Evolutionary conservation across 2,113 vertebrate species (phyloP), one percentile per base, ranked within the genome.

Genomic region (Trogon surrucura): DNA sequence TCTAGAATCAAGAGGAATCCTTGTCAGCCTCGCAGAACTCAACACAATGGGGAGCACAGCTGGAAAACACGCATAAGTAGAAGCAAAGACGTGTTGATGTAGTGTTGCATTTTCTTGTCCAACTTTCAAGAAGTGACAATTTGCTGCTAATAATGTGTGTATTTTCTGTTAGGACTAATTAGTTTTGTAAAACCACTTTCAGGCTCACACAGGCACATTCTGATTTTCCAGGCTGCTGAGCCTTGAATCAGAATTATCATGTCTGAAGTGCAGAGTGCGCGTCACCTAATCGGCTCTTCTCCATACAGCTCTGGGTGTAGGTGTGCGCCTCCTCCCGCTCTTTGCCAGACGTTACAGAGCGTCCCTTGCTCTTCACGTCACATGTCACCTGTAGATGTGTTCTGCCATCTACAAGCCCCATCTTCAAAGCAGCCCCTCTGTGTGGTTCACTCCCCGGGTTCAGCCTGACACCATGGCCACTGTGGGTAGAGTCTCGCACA

Each of bases 261-360:
- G 1, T 67, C 53, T 80, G 0, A 0, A 61, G 32, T 48, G 26
- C 20, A 0, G 0, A 69, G 20, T 1, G 1, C 14, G 1, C 22
- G 11, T 74, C 51, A 66, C 16, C 27, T 58, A n/a, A 38, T 58
- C 2, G 1, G 3, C 19, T 60, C 54, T 70, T 50, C 47, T 53
- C 32, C 44, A 32, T 9, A 6, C 19, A 58, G 5, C 61, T 8
- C 15, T 57, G 27, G 17, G 11, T 69, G 25, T 10, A 89, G 38
- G 27, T n/a, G 12, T 60, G 7, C 45, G 38, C 4, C 17, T 71
- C 48, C 60, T 32, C 62, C 66, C 75, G 11, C 7, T 77, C 45
- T 73, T 77, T 56, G 17, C 5, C 78, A 92, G 62, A 64, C 30
- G n/a, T 26, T 50, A 16, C 30, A 53, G 21, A 30, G 9, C 3